A percentile compares a stretch with the other conserved stretches of the same genome.
phyloP scores from a whole-genome alignment of 2,797 vertebrate species.

The Gastrophryne carolinensis region DNA sequence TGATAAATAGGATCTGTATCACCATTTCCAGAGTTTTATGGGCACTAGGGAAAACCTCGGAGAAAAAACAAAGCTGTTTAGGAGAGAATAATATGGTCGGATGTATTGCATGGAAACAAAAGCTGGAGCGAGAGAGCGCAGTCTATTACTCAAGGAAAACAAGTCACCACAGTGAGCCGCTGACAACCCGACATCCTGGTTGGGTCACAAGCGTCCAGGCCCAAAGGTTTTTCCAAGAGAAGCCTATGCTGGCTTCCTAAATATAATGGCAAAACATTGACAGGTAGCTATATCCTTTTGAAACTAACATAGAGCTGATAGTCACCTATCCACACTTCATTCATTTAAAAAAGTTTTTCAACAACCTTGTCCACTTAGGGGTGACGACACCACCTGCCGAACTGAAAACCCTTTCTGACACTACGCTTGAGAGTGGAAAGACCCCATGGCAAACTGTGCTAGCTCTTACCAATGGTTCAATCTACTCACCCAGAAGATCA shows the following conservation, averaged over 20 bases:
- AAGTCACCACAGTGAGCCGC: conserved; percentile 47
- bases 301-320: too few relatives aligned
- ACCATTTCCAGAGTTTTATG: conserved; percentile 74
- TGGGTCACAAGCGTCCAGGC: neutral
- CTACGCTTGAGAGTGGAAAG: too few relatives aligned
- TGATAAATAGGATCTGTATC: conserved; percentile 82
- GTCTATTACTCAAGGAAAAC: conserved; percentile 61
- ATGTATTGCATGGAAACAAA: conserved; percentile 69
- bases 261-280: too few relatives aligned
- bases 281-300: too few relatives aligned
- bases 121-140: conserved; percentile 60
- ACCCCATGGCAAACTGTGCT: too few relatives aligned
- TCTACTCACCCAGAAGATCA: too few relatives aligned
- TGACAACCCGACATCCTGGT: conserved; percentile 41
- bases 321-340: too few relatives aligned
- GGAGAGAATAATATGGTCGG: conserved; percentile 69
- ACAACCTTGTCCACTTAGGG: too few relatives aligned
- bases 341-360: too few relatives aligned
- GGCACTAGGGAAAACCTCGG: conserved; percentile 71
- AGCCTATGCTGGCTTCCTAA: neutral
- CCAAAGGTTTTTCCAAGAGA: neutral
- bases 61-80: conserved; percentile 56
- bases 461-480: too few relatives aligned
- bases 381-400: too few relatives aligned
- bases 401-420: too few relatives aligned